Percentiles rank a stretch among this genome's conserved stretches.
Evolutionary conservation across 2,888 invertebrate species (phyloP).

Genomic region (Choreutis nemorana): DNA sequence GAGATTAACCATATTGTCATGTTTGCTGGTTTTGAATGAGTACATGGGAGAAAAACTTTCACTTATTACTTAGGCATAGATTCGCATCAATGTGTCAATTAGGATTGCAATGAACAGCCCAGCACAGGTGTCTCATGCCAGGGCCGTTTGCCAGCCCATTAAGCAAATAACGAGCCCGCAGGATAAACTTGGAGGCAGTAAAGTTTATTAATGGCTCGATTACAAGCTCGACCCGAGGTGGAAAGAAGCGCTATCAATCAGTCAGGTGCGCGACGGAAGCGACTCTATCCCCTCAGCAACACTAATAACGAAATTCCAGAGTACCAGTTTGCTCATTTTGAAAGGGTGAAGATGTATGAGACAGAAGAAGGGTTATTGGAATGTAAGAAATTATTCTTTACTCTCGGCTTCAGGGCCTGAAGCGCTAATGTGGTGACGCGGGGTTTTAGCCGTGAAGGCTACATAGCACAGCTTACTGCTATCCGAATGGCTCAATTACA

Average conservation of each 20-base stretch:
- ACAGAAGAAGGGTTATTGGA: too few species aligned
- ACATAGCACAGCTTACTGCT: conserved; percentile 42
- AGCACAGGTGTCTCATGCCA: conserved; percentile 44
- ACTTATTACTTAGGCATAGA: conserved; percentile 5
- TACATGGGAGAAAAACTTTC: too few species aligned
- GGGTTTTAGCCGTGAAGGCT: conserved; percentile 36
- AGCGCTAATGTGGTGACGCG: conserved; percentile 19
- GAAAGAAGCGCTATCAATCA: conserved; percentile 67
- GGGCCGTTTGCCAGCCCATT: conserved; percentile 58
- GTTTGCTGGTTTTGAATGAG: too few species aligned
- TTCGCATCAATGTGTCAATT: conserved; percentile 52
- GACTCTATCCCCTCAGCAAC: conserved; percentile 52
- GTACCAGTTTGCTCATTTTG: conserved; percentile 56
- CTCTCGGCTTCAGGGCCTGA: conserved; percentile 12
- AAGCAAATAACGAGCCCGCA: conserved; percentile 62
- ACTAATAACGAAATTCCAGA: conserved; percentile 66
- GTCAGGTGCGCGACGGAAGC: conserved; percentile 60
- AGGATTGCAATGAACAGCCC: conserved; percentile 35
- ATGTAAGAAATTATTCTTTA: too few species aligned
- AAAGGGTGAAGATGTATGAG: conserved; percentile 58
- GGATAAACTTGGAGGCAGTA: conserved; percentile 63
- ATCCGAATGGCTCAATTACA: conserved; percentile 65
- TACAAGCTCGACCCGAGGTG: conserved; percentile 65
- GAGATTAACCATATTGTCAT: too few species aligned
- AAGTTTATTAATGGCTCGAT: conserved; percentile 67